Conservation (phyloP, 1,140 invertebrate genomes). For the Scaptodrosophila lebanonensis region DNA sequence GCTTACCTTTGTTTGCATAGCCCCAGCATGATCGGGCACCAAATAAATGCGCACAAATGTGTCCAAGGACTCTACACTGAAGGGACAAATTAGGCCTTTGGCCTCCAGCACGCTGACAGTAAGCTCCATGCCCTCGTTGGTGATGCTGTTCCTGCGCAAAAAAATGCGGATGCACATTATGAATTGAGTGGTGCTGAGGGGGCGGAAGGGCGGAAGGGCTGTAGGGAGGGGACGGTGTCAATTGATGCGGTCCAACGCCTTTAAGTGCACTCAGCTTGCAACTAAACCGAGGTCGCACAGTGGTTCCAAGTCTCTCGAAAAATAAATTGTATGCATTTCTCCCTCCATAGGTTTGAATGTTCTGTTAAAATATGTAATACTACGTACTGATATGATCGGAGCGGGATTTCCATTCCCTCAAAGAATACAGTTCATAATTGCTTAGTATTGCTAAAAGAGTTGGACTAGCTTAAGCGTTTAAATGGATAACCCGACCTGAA, state of each 20-base stretch:
- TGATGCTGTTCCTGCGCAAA: constrained; percentile 28
- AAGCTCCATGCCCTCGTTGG: constrained; percentile 84
- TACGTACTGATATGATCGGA: no score
- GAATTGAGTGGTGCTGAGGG: background rate
- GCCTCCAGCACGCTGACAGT: constrained; percentile 87
- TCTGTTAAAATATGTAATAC: no score
- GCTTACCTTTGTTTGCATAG: constrained; percentile 85
- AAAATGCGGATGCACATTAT: background rate
- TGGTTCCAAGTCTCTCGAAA: no score
- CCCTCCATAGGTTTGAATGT: no score
- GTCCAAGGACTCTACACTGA: constrained; percentile 82
- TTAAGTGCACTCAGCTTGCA: background rate
- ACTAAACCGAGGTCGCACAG: no score
- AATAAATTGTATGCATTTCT: no score
- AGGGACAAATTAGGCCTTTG: constrained; percentile 82
- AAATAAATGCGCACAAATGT: constrained; percentile 87
- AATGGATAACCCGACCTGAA: no score
- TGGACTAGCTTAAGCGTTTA: no score
- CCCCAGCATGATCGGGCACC: constrained; percentile 84
- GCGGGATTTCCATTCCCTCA: no score
- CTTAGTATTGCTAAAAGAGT: no score
- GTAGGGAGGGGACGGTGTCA: background rate
- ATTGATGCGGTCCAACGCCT: background rate
- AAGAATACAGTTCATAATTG: no score
- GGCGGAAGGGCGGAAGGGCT: background rate